Percentiles rank a stretch among this genome's conserved stretches.
Evolutionary conservation across 2,797 vertebrate species (phyloP).

Genomic region (Betta splendens): DNA sequence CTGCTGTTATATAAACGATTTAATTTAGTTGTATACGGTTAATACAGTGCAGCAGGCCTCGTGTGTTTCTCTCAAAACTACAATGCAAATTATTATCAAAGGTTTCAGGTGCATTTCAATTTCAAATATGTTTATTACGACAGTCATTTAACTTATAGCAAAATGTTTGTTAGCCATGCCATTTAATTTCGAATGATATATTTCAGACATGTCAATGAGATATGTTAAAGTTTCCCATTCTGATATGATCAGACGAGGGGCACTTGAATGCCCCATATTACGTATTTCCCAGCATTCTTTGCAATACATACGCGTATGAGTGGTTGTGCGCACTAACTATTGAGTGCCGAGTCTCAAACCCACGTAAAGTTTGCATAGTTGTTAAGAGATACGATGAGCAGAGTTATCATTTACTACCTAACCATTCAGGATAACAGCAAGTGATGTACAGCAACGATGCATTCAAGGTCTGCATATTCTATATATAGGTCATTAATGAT

Average conservation of each 20-base stretch:
- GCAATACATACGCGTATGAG: slow-evolving; percentile 29
- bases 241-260: background rate
- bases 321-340: slow-evolving; percentile 24
- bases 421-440: background rate
- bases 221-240: background rate
- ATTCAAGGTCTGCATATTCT: too few relatives aligned
- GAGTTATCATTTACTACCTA: background rate
- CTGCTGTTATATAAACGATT: too few relatives aligned
- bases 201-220: too few relatives aligned
- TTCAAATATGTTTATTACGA: too few relatives aligned
- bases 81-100: too few relatives aligned
- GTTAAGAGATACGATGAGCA: background rate
- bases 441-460: background rate
- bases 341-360: slow-evolving; percentile 25
- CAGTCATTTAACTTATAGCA: too few relatives aligned
- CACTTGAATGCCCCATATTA: slow-evolving; percentile 54
- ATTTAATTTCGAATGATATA: too few relatives aligned
- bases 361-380: slow-evolving; percentile 12
- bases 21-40: too few relatives aligned
- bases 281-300: slow-evolving; percentile 72
- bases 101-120: too few relatives aligned
- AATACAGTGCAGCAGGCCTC: too few relatives aligned
- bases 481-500: background rate
- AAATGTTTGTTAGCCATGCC: too few relatives aligned
- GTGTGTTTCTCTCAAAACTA: too few relatives aligned